These are phyloP conservation scores for Drosophila austrosaltans DNA, from an alignment of 2,888 invertebrate genomes.

Conservation along the genomic window DNA sequence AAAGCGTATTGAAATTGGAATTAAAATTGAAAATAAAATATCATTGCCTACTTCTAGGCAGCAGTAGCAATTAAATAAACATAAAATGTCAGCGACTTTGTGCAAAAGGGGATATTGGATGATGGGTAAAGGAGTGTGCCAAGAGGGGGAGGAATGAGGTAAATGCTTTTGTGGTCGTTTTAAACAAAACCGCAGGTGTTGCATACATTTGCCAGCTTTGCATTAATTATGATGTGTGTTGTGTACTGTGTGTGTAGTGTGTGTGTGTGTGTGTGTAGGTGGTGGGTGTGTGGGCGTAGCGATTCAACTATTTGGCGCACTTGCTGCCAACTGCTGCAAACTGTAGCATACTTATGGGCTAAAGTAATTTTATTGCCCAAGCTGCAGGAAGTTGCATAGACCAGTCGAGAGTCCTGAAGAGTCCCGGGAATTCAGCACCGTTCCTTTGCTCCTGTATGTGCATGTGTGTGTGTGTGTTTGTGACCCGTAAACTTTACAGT, in stretches of 20 bases:
- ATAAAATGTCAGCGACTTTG: constrained; percentile 73
- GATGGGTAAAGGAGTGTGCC: not conserved
- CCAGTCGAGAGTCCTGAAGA: constrained; percentile 38
- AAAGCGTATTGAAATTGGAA: constrained; percentile 66
- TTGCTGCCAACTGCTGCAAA: constrained; percentile 56
- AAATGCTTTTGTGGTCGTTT: constrained; percentile 81
- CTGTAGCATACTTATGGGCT: constrained; percentile 71
- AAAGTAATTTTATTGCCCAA: constrained; percentile 73
- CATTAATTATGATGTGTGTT: constrained; percentile 83
- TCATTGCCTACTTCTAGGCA: constrained; percentile 34
- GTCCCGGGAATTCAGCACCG: constrained; percentile 27
- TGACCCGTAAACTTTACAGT: constrained; percentile 76
- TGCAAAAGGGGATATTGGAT: constrained; percentile 58
- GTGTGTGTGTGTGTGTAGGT: constrained; percentile 3
- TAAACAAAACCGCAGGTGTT: constrained; percentile 83
- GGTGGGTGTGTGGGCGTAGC: constrained; percentile 25
- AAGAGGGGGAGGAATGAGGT: constrained; percentile 22
- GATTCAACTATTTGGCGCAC: constrained; percentile 79
- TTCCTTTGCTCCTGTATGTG: not conserved
- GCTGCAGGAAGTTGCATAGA: constrained; percentile 69
- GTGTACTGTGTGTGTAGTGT: constrained; percentile 33
- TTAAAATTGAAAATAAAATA: constrained; percentile 72
- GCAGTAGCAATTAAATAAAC: constrained; percentile 71
- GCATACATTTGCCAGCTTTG: constrained; percentile 83
- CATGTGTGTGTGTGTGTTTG: constrained; percentile 35